Evolutionary conservation across 2,113 vertebrate genomes (phyloP).

Genomic region (Octodon degus): DNA sequence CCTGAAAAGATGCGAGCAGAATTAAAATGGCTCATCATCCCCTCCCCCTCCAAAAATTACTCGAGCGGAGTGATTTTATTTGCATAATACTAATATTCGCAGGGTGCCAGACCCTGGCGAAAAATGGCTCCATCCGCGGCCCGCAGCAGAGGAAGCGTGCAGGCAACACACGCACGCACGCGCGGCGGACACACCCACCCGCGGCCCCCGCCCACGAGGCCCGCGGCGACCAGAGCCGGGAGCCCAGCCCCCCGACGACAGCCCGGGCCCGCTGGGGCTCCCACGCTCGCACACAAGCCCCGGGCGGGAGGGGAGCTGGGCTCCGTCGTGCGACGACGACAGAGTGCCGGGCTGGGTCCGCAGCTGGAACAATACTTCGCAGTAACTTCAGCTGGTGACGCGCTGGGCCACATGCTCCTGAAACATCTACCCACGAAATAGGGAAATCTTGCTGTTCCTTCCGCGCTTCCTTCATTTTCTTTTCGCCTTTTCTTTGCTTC

Average conservation of each 20-base stretch:
- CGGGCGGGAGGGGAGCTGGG: neutral
- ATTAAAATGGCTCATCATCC: conserved; percentile 22
- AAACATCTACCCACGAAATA: conserved; percentile 38
- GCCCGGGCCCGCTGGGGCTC: too few species aligned
- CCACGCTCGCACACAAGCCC: neutral
- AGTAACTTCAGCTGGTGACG: conserved; percentile 36
- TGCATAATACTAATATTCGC: conserved; percentile 71
- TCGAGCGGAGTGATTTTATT: conserved; percentile 67
- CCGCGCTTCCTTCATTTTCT: neutral
- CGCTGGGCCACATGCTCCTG: conserved; percentile 29
- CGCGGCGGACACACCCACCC: conserved; percentile 75
- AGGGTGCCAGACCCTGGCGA: neutral
- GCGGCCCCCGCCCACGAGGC: conserved; percentile 57
- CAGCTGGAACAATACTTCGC: conserved; percentile 6
- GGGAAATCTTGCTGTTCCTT: neutral
- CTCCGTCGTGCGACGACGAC: conserved; percentile 14
- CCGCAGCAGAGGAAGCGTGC: conserved; percentile 48
- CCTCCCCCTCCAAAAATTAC: conserved; percentile 53
- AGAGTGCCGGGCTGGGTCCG: neutral
- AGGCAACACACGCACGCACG: conserved; percentile 11
- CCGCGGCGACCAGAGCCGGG: too few species aligned
- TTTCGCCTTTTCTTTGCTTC: neutral
- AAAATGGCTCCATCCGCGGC: conserved; percentile 64
- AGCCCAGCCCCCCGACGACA: too few species aligned
- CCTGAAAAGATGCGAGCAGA: conserved; percentile 37